Conservation (phyloP, 2,888 invertebrate species). For the Spodoptera littoralis region DNA sequence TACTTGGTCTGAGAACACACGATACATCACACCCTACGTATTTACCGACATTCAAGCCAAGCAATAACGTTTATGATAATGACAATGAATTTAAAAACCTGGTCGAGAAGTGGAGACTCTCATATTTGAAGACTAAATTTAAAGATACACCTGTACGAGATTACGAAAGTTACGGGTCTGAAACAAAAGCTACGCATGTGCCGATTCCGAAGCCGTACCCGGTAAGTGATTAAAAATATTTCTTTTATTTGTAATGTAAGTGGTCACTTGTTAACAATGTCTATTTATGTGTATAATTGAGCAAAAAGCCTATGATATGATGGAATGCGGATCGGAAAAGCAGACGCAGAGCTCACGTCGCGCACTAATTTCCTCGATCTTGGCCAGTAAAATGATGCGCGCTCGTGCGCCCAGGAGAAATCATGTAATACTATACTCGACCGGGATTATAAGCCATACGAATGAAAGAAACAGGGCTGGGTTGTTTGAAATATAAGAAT, state of each 20-base stretch:
- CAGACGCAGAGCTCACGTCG: slow-evolving; percentile 74
- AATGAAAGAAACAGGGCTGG: slow-evolving; percentile 12
- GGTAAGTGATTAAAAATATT: slow-evolving; percentile 69
- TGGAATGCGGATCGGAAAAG: slow-evolving; percentile 87
- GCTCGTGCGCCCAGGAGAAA: slow-evolving; percentile 78
- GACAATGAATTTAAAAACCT: slow-evolving; percentile 78
- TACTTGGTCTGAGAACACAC: slow-evolving; percentile 80
- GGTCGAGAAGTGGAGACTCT: slow-evolving; percentile 82
- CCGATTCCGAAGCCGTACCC: slow-evolving; percentile 82
- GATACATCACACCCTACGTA: slow-evolving; percentile 80
- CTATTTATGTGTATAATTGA: slow-evolving; percentile 70
- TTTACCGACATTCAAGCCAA: slow-evolving; percentile 73
- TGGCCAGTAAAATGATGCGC: slow-evolving; percentile 79
- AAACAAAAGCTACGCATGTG: slow-evolving; percentile 77
- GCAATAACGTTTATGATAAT: slow-evolving; percentile 69
- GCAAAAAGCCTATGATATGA: slow-evolving; percentile 70
- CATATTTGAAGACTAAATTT: slow-evolving; percentile 80
- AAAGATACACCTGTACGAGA: slow-evolving; percentile 74
- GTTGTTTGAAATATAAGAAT: slow-evolving; percentile 2
- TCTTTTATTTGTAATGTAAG: slow-evolving; percentile 25
- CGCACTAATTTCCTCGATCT: slow-evolving; percentile 85
- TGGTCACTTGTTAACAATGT: slow-evolving; percentile 49
- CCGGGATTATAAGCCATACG: slow-evolving; percentile 48
- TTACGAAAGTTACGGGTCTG: slow-evolving; percentile 78
- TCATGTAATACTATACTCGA: slow-evolving; percentile 75